These are phyloP conservation scores for Eucriotettix oculatus DNA, from an alignment of 2,888 invertebrate genomes.

Conservation along the genomic window DNA sequence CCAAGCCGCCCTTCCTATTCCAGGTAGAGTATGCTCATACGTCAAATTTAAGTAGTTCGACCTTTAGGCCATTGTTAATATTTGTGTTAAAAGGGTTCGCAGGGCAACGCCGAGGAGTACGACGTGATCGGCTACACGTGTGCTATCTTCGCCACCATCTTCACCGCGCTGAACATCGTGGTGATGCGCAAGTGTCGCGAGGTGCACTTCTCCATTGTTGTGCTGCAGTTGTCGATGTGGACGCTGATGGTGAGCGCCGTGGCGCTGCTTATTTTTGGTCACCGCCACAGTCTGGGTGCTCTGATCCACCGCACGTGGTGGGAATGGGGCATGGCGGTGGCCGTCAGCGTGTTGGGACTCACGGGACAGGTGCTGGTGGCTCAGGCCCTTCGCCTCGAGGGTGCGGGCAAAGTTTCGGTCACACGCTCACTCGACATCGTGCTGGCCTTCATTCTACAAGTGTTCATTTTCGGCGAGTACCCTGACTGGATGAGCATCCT, in stretches of 20 bases:
- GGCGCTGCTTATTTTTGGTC: conserved; percentile 19
- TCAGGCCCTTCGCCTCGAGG: conserved; percentile 28
- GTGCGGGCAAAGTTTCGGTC: conserved; percentile 30
- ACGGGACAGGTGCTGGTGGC: conserved; percentile 23
- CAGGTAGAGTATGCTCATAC: conserved; percentile 11
- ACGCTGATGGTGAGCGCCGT: conserved; percentile 22
- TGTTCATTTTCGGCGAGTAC: conserved; percentile 26
- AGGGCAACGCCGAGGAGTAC: conserved; percentile 18
- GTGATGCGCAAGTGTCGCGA: conserved; percentile 30
- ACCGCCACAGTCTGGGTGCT: conserved; percentile 1
- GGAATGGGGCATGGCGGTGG: conserved; percentile 19
- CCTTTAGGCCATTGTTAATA: neutral
- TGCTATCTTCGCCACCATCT: conserved; percentile 27
- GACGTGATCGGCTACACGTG: conserved; percentile 27
- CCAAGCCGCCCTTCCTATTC: conserved; percentile 28
- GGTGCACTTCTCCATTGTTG: conserved; percentile 28
- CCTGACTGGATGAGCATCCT: conserved; percentile 25
- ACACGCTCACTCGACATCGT: conserved; percentile 30
- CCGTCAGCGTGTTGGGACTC: conserved; percentile 7
- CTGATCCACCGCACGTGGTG: conserved; percentile 18
- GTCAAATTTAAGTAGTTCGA: neutral
- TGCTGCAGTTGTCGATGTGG: conserved; percentile 27
- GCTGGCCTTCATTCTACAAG: conserved; percentile 26
- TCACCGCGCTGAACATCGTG: conserved; percentile 30
- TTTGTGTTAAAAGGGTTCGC: neutral